Evolutionary conservation across 2,797 vertebrate genomes (phyloP).

Genomic region (Lerista edwardsae): DNA sequence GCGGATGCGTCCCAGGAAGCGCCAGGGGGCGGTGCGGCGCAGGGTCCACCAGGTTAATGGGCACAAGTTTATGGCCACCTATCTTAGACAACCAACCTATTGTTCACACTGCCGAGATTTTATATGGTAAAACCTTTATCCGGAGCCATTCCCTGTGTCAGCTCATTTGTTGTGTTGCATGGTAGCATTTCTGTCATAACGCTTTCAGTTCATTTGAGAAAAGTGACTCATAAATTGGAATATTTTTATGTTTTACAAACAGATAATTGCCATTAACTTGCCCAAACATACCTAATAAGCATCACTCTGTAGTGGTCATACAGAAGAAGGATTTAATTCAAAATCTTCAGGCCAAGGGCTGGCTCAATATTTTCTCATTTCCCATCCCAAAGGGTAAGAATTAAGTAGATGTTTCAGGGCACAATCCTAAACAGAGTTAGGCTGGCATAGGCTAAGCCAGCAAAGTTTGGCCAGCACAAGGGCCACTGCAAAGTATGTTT

Average conservation of each 20-base stretch:
- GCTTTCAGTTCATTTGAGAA: background rate
- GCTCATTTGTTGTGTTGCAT: background rate
- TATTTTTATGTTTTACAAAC: background rate
- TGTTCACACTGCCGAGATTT: conserved; percentile 97
- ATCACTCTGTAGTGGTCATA: no score
- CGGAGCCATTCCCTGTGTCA: background rate
- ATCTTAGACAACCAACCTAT: conserved; percentile 93
- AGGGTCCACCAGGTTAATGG: conserved; percentile 96
- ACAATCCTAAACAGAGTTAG: no score
- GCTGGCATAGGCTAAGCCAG: no score
- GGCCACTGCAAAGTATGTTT: no score
- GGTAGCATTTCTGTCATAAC: background rate
- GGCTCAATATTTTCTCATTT: background rate
- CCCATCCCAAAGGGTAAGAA: background rate
- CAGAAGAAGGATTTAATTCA: background rate
- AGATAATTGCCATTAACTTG: background rate
- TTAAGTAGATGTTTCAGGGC: background rate
- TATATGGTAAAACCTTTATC: conserved; percentile 85
- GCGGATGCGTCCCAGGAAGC: conserved; percentile 91
- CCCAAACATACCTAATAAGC: background rate
- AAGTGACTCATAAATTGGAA: no score
- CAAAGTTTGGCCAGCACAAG: no score
- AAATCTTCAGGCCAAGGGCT: background rate
- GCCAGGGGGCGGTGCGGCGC: conserved; percentile 92
- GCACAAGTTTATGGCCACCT: conserved; percentile 98